These are phyloP conservation scores for Strix aluco DNA, from an alignment of 2,113 vertebrate species.

Conservation along the genomic window DNA sequence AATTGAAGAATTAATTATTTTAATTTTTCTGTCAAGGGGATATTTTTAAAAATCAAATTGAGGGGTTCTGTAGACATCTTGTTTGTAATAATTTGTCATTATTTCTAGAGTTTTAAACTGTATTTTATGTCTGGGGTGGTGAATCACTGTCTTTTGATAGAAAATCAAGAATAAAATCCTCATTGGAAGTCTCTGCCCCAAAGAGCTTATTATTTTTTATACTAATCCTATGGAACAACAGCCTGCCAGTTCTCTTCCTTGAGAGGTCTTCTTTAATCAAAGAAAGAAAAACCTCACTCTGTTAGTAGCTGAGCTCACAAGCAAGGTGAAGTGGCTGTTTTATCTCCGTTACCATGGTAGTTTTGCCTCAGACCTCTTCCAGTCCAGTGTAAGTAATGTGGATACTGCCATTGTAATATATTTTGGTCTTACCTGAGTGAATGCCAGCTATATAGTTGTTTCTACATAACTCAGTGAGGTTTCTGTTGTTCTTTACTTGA, in stretches of 20 bases:
- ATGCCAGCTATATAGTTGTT: background rate
- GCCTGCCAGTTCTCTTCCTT: background rate
- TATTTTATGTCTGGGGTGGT: background rate
- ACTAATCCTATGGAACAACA: background rate
- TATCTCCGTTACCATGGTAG: slow-evolving; percentile 19
- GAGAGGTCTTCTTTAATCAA: slow-evolving; percentile 10
- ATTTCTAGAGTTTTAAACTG: background rate
- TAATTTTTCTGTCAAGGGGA: background rate
- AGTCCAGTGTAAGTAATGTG: background rate
- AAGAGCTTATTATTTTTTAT: background rate
- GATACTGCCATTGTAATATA: background rate
- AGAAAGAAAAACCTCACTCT: background rate
- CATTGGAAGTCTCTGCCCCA: background rate
- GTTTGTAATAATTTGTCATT: background rate
- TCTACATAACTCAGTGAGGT: background rate
- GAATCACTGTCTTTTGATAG: background rate
- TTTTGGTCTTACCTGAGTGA: background rate
- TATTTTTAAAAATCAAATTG: background rate
- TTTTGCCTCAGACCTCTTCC: slow-evolving; percentile 29
- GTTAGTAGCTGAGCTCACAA: background rate
- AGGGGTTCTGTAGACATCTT: background rate
- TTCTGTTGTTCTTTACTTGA: background rate
- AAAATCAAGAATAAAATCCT: background rate
- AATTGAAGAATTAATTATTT: background rate
- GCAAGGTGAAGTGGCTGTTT: slow-evolving; percentile 21